phyloP scores from a whole-genome alignment of 2,113 vertebrate species.

The Anarhynchus alexandrinus region DNA sequence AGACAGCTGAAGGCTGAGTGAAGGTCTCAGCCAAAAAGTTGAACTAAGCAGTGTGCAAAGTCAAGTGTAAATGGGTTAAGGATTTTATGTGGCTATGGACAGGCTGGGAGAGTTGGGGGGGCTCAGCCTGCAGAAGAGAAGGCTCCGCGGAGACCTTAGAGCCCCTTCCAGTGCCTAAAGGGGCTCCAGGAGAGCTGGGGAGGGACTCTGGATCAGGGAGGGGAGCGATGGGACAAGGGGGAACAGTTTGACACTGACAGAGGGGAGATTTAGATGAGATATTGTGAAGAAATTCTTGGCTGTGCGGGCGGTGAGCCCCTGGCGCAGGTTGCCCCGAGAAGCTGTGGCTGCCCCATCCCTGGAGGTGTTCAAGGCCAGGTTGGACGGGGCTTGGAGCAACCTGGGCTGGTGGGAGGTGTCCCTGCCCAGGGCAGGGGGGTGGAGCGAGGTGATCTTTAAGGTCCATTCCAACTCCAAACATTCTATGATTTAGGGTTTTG shows the following conservation, averaged over 20 bases:
- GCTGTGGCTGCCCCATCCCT: too few relatives aligned
- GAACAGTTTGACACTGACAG: not conserved
- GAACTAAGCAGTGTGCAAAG: accelerated
- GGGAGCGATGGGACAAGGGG: too few relatives aligned
- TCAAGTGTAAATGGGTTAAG: not conserved
- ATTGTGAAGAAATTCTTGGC: too few relatives aligned
- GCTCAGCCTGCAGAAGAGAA: not conserved
- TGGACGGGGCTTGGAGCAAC: not conserved
- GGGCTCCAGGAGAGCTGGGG: too few relatives aligned
- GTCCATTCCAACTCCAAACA: not conserved
- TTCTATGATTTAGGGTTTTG: not conserved
- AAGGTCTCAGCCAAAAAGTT: not conserved
- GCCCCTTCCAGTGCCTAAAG: not conserved
- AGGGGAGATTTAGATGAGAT: not conserved
- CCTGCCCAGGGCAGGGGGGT: not conserved
- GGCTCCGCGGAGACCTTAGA: not conserved
- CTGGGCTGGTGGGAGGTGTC: not conserved
- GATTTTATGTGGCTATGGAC: not conserved
- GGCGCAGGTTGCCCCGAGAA: too few relatives aligned
- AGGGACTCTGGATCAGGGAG: too few relatives aligned
- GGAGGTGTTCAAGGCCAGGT: not conserved
- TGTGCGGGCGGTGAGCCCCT: too few relatives aligned
- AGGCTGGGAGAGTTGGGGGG: not conserved
- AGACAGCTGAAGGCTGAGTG: not conserved
- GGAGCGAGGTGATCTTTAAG: not conserved